Conservation (phyloP, 2,888 invertebrate genomes). For the Harmothoe impar region DNA sequence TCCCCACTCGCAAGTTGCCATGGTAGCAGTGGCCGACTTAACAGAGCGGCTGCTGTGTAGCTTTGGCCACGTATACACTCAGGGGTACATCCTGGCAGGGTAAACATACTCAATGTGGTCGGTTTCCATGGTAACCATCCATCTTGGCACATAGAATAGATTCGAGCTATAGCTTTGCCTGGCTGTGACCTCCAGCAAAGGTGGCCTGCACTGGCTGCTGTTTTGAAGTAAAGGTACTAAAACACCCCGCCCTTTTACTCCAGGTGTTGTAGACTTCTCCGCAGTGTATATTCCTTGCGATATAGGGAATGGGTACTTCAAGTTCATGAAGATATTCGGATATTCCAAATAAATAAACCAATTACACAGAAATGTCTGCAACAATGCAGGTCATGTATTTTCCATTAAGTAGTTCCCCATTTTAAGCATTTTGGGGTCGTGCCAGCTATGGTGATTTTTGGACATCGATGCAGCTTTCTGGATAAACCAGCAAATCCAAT, state of each 20-base stretch:
- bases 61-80: not conserved
- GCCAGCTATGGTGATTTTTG: no score
- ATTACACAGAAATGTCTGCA: no score
- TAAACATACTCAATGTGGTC: conserved; percentile 15
- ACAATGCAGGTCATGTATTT: no score
- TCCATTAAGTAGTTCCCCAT: no score
- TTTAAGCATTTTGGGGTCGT: no score
- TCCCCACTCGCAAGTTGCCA: conserved; percentile 2
- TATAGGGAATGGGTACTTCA: no score
- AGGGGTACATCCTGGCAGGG: not conserved
- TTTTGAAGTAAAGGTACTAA: no score
- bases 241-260: not conserved
- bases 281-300: not conserved
- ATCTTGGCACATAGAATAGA: not conserved
- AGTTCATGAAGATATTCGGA: no score
- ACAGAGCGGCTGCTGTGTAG: not conserved
- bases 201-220: conserved; percentile 20
- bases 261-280: not conserved
- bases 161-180: not conserved
- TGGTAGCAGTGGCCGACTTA: not conserved
- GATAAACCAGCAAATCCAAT: no score
- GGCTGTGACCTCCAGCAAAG: not conserved
- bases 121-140: conserved; percentile 51
- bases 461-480: no score
- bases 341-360: no score